These are phyloP conservation scores for Malurus splendens DNA, from an alignment of 2,797 vertebrate species.

Conservation along the genomic window DNA sequence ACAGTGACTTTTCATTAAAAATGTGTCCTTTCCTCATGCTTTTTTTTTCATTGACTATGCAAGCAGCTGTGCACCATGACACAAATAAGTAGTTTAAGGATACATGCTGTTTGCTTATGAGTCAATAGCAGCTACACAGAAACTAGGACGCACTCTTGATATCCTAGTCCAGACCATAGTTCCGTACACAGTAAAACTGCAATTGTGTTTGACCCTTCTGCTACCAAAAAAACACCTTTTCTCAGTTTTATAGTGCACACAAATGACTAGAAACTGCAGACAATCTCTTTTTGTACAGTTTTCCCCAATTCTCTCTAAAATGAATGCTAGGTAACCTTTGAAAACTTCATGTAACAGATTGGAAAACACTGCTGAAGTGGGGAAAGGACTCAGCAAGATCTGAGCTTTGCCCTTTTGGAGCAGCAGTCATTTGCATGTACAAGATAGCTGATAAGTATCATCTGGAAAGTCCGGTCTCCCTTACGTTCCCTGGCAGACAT, in stretches of 20 bases:
- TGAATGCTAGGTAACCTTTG: background rate
- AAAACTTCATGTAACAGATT: background rate
- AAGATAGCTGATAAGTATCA: background rate
- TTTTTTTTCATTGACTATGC: background rate
- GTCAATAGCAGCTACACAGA: background rate
- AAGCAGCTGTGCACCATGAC: background rate
- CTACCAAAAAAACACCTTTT: background rate
- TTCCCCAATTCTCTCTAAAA: background rate
- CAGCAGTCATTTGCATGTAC: background rate
- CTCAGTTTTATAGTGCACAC: background rate
- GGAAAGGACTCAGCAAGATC: background rate
- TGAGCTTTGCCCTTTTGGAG: background rate
- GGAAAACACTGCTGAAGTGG: background rate
- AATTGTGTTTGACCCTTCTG: background rate
- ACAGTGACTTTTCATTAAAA: background rate
- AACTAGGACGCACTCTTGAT: background rate
- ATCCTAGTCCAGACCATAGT: background rate
- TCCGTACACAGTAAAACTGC: background rate
- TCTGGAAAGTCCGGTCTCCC: constrained; percentile 13
- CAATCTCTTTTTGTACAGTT: background rate
- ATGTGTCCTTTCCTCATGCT: background rate
- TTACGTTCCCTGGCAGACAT: background rate
- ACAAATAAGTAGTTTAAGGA: background rate
- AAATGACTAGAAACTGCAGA: background rate
- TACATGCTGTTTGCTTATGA: background rate